These are phyloP conservation scores for Ceyx cyanopectus DNA, from an alignment of 2,113 vertebrate species.

Conservation along the genomic window DNA sequence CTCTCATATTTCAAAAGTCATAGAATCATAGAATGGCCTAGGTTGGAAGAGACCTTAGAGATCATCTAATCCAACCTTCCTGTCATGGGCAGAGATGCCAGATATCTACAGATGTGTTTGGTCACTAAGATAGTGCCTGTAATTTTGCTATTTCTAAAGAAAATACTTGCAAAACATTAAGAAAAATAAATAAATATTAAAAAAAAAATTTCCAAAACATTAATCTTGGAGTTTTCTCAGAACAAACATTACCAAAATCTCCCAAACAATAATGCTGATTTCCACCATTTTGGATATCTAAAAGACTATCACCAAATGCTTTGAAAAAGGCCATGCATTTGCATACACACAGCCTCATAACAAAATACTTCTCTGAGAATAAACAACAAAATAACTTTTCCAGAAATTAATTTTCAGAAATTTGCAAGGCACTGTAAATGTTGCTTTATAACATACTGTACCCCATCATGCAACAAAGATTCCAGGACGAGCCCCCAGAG, in stretches of 20 bases:
- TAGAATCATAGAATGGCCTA: too few relatives aligned
- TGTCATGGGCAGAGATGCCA: too few relatives aligned
- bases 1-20: neutral
- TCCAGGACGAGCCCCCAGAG: slow-evolving; percentile 80
- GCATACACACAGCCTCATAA: fast-evolving
- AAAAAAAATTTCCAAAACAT: neutral
- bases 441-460: slow-evolving; percentile 58
- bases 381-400: neutral
- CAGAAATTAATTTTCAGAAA: neutral
- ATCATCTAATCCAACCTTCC: too few relatives aligned
- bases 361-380: neutral
- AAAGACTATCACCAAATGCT: neutral
- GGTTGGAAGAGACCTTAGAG: too few relatives aligned
- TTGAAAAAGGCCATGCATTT: neutral
- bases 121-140: neutral
- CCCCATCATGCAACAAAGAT: slow-evolving; percentile 79
- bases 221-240: neutral
- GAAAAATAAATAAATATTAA: neutral
- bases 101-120: neutral
- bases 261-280: neutral
- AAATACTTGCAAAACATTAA: neutral
- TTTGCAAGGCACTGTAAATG: neutral
- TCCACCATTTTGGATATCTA: neutral
- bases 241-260: neutral
- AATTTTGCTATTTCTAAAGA: neutral